Conservation (phyloP, 2,113 vertebrate species). For the Cebidichthys violaceus region DNA sequence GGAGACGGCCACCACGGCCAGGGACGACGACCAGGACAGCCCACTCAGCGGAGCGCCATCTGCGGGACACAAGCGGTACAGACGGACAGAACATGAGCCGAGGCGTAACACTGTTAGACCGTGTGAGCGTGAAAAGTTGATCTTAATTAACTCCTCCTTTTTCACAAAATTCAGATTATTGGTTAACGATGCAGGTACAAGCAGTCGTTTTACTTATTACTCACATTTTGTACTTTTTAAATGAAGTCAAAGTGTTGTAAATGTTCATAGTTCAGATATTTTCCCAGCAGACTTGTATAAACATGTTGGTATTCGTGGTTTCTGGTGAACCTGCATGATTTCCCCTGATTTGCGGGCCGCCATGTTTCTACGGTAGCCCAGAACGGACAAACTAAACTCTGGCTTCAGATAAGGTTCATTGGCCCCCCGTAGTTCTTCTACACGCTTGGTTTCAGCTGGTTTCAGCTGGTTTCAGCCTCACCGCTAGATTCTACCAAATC, state of each 20-base stretch:
- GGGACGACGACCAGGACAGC: slow-evolving; percentile 93
- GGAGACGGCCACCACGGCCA: slow-evolving; percentile 91
- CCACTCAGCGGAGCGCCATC: slow-evolving; percentile 92
- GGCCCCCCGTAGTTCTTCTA: too few relatives aligned
- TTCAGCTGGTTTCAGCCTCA: too few relatives aligned
- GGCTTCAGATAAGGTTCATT: too few relatives aligned
- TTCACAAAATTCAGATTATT: background rate
- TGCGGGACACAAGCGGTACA: slow-evolving; percentile 74
- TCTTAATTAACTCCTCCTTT: background rate
- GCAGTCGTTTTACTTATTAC: background rate
- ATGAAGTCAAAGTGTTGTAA: background rate
- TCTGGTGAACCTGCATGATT: too few relatives aligned
- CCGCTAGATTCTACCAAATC: too few relatives aligned
- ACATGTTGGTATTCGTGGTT: background rate
- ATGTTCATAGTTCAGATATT: background rate
- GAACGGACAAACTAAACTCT: too few relatives aligned
- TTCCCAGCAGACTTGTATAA: background rate
- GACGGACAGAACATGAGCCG: background rate
- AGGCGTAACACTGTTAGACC: background rate
- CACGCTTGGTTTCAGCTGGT: too few relatives aligned
- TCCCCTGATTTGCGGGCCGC: too few relatives aligned
- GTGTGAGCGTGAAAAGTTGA: too few relatives aligned
- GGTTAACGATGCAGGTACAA: background rate
- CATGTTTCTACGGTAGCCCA: too few relatives aligned
- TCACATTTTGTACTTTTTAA: background rate